A percentile compares a stretch with the other conserved stretches of the same genome.
Evolutionary conservation across 1,140 invertebrate genomes (phyloP).

Genomic region (Trichogramma pretiosum): DNA sequence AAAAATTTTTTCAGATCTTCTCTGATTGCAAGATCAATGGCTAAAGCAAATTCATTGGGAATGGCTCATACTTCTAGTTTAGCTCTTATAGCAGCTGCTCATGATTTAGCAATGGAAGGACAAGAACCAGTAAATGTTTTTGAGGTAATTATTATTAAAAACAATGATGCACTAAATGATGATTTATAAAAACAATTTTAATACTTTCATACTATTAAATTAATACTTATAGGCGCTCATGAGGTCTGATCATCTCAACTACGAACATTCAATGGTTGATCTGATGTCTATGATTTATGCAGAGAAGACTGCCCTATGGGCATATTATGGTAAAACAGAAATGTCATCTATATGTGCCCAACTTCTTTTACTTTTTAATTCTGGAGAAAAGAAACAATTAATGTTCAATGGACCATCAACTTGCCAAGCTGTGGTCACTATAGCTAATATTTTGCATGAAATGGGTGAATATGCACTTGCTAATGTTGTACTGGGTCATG

Average conservation of each 20-base stretch:
- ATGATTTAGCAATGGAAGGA: constrained; percentile 38
- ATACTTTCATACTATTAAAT: not conserved
- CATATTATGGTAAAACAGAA: constrained; percentile 76
- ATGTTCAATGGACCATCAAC: constrained; percentile 61
- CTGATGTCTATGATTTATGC: constrained; percentile 68
- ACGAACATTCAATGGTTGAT: constrained; percentile 72
- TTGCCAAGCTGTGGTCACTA: constrained; percentile 62
- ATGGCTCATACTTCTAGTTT: constrained; percentile 42
- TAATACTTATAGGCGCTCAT: constrained; percentile 60
- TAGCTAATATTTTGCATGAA: constrained; percentile 54
- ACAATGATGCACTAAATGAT: no score
- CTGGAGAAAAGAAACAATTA: constrained; percentile 47
- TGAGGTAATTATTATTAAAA: constrained; percentile 28
- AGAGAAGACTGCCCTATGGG: constrained; percentile 76
- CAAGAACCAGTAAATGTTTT: constrained; percentile 38
- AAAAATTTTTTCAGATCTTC: constrained; percentile 27
- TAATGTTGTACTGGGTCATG: constrained; percentile 48
- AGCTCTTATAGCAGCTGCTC: constrained; percentile 40
- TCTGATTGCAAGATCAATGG: constrained; percentile 41
- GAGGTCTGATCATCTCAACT: constrained; percentile 78
- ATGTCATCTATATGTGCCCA: constrained; percentile 71
- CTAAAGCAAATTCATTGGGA: constrained; percentile 39
- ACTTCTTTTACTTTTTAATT: constrained; percentile 65
- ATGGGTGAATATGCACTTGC: constrained; percentile 55
- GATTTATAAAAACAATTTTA: no score